Conservation (phyloP, 1,140 invertebrate genomes). For the Leptonema lineaticorne region DNA sequence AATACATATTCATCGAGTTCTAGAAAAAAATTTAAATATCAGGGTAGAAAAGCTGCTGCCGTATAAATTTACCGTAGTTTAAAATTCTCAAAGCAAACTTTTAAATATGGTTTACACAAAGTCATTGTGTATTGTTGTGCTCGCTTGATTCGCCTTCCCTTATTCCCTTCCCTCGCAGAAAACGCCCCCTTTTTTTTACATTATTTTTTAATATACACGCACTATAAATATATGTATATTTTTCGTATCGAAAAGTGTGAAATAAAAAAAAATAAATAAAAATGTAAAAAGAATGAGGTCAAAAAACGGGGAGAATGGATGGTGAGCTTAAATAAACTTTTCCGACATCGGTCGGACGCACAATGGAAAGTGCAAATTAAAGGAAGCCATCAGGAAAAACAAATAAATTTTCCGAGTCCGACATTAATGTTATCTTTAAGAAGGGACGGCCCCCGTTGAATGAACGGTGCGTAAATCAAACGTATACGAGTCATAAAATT, state of each 20-base stretch:
- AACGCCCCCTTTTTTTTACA: too few species aligned
- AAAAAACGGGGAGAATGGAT: too few species aligned
- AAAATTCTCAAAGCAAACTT: neutral
- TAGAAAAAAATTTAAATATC: neutral
- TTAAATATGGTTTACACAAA: constrained; percentile 1
- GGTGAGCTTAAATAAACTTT: constrained; percentile 2
- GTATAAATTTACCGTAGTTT: neutral
- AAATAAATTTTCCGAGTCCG: constrained; percentile 26
- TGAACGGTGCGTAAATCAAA: constrained; percentile 26
- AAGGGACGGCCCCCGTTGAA: constrained; percentile 9
- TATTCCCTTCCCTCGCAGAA: neutral
- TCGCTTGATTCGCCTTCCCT: neutral
- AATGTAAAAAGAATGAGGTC: too few species aligned
- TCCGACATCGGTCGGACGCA: neutral
- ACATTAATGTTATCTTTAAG: constrained; percentile 32
- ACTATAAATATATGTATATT: too few species aligned
- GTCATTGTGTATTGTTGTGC: neutral
- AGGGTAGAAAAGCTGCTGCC: neutral
- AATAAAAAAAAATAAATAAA: too few species aligned
- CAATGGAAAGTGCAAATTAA: constrained; percentile 17
- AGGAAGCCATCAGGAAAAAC: constrained; percentile 26
- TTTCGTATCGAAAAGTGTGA: too few species aligned
- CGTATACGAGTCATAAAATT: constrained; percentile 22
- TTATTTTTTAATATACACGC: too few species aligned
- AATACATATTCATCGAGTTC: too few species aligned